Percentiles rank a stretch among this genome's conserved stretches.
phyloP scores from a whole-genome alignment of 2,797 vertebrate species.

The Hydrophis major region DNA sequence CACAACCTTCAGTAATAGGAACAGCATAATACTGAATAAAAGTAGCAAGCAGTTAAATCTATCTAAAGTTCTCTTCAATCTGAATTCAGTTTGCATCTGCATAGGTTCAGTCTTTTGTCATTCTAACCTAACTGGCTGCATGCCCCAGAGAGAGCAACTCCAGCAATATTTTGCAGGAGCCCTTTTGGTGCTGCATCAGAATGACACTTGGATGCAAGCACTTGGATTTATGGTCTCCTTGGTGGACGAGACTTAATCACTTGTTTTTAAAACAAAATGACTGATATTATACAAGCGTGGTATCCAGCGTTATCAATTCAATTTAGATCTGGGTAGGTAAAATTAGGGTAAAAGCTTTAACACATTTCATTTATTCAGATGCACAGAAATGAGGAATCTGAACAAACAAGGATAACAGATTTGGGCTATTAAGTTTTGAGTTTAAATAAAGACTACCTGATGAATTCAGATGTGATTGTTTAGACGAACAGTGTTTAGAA shows the following conservation, averaged over 20 bases:
- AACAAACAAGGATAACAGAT: neutral
- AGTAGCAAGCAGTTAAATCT: neutral
- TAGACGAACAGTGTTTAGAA: neutral
- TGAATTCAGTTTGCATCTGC: neutral
- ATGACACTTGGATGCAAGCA: neutral
- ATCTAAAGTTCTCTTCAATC: neutral
- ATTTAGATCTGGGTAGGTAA: neutral
- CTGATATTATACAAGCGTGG: neutral
- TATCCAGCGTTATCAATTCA: neutral
- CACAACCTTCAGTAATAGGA: neutral
- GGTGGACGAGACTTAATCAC: neutral
- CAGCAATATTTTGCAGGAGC: neutral
- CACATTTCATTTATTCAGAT: neutral
- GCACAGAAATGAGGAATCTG: neutral
- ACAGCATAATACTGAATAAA: neutral
- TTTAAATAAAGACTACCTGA: neutral
- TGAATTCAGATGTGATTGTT: conserved; percentile 9
- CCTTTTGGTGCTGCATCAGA: neutral
- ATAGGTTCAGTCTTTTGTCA: neutral
- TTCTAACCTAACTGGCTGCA: neutral
- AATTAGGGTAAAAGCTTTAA: neutral
- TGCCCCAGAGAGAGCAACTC: neutral
- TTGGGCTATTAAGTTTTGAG: neutral
- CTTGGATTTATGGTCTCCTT: neutral
- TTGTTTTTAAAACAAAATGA: neutral